Evolutionary conservation across 2,888 invertebrate species (phyloP), one percentile per base, ranked within the genome.

Genomic region (Apotomis capreana): DNA sequence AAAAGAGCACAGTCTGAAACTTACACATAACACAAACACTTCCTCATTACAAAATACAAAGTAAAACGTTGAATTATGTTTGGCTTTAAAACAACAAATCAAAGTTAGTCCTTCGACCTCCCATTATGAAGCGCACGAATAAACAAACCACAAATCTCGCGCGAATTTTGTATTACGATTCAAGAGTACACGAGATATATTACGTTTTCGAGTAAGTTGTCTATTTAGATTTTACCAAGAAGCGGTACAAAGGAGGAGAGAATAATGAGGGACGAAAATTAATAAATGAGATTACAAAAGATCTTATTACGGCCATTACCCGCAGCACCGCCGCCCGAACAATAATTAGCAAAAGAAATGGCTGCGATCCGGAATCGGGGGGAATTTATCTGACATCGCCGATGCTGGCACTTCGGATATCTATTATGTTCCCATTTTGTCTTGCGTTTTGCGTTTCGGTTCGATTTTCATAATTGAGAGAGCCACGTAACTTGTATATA

Each of bases 301-400:
- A 89, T 88, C 87, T 88, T 88, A 89, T 89, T 88, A 87, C 87
- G 81, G 76, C 85, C 85, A 86, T 88, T 89, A 87, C 84, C 86
- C 84, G 77, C 83, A 84, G 85, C 81, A 81, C 81, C 82, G 85
- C 82, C 82, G 82, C 77, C 77, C 81, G 81, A 82, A 83, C 81
- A 88, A 89, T 89, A 90, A 89, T 90, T 88, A 88, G 86, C 82
- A 80, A 81, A 83, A 83, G 85, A 83, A 87, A 87, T 83, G 82
- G 84, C 75, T 65, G 76, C 78, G 80, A 78, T 80, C 73, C 76
- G 70, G 76, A 71, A 78, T 76, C 77, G 78, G 73, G 44, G 65
- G 73, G 75, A 79, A 79, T 79, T 79, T 78, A 77, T 81, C 74
- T 77, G 75, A 76, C 78, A 77, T 76, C 76, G 75, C 75, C 67